phyloP scores from a whole-genome alignment of 2,797 vertebrate genomes.

The Buphagus erythrorhynchus region DNA sequence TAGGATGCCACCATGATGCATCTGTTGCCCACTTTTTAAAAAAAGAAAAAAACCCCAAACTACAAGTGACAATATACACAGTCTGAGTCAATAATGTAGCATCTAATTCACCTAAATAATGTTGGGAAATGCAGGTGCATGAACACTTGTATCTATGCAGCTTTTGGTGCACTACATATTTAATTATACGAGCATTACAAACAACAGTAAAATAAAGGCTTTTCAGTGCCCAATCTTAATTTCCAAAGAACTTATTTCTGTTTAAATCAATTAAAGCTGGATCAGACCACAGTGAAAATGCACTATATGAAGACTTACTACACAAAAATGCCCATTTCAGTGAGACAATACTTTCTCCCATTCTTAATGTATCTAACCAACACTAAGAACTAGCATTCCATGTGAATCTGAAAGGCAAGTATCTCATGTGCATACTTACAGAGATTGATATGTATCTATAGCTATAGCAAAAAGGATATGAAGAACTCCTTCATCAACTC shows the following conservation, averaged over 20 bases:
- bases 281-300: neutral
- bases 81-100: neutral
- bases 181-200: neutral
- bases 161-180: neutral
- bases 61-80: neutral
- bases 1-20: neutral
- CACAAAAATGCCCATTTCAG: neutral
- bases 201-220: neutral
- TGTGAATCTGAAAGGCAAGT: neutral
- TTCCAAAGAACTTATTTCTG: neutral
- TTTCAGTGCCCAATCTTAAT: neutral
- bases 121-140: neutral
- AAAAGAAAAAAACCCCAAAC: neutral
- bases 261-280: neutral
- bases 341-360: neutral
- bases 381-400: neutral
- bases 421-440: neutral
- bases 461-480: slow-evolving; percentile 86
- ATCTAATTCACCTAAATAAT: neutral
- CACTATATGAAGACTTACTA: neutral
- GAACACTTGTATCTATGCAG: neutral
- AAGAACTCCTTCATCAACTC: slow-evolving; percentile 82
- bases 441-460: neutral
- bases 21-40: neutral
- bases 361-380: neutral